Base-by-base conservation (phyloP, 2,888 invertebrate genomes). In the Nasonia oneida region DNA sequence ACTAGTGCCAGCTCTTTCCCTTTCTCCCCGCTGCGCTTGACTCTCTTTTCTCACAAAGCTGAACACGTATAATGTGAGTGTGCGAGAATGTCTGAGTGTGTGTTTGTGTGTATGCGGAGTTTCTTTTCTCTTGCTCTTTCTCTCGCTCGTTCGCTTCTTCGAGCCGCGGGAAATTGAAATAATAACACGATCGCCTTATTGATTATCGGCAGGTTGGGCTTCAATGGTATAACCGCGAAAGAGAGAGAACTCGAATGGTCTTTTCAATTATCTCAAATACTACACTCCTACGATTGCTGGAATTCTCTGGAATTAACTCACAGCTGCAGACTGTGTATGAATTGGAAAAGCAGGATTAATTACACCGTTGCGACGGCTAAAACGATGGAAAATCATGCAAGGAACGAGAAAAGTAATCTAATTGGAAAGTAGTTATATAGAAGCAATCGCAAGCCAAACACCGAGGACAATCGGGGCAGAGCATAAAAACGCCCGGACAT, bases 141-240 rank as follows among this genome's bases (percentile, higher is more conserved):
- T 15, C 18, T 15, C 8, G 37, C 79, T 47, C 47, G 23, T 67
- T 61, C 39, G 53, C 61, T 57, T 76, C 37, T 23, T 39, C 15
- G 33, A 18, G 29, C 37, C 23, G 29, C 67, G 76, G 74, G 71
- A 83, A 83, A 83, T 77, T 83, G 70, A 83, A 71, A 77, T 77
- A 83, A 83, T 77, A 77, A 61, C 53, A 57, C 15, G 37, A 64
- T 33, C 57, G 64, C 23, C n/a, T 77, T 77, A 77, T 75, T 83
- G 83, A 83, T 83, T 83, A 70, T 77, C 83, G 83, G 57, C 67
- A 39, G 23, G 18, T 50, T 50, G 33, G 71, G n/a, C 29, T 47
- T 80, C 70, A 70, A 79, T n/a, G 42, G 18, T 37, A 64, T 64
- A 74, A 42, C 10, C 42, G 10, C 42, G 42, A 5, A 8, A 5